Percentiles rank a stretch among this genome's conserved stretches.
These are phyloP conservation scores for Chlorops oryzae DNA, from an alignment of 1,140 invertebrate species.

Conservation along the genomic window DNA sequence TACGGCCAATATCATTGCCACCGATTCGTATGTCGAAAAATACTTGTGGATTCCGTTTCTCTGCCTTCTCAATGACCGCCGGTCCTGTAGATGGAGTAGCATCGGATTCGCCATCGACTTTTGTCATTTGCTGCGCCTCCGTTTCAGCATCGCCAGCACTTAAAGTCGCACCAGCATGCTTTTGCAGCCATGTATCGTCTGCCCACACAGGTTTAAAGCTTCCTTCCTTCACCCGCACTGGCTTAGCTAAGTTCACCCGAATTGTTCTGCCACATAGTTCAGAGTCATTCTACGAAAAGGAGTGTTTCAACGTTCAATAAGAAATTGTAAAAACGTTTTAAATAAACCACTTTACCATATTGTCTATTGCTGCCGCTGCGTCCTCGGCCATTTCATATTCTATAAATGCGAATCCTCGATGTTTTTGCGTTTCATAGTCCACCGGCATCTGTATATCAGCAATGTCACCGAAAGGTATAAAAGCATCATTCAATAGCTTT, in stretches of 20 bases:
- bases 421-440: constrained; percentile 96
- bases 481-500: constrained; percentile 90
- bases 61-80: constrained; percentile 50
- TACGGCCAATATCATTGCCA: constrained; percentile 73
- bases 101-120: background rate
- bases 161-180: constrained; percentile 84
- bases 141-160: constrained; percentile 53
- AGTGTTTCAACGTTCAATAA: constrained; percentile 1
- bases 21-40: constrained; percentile 87
- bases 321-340: background rate
- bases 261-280: constrained; percentile 97
- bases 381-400: constrained; percentile 95
- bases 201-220: constrained; percentile 93
- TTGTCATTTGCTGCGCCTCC: constrained; percentile 30
- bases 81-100: constrained; percentile 30
- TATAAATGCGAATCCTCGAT: constrained; percentile 96
- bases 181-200: constrained; percentile 93
- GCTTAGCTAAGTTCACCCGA: constrained; percentile 94
- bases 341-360: constrained; percentile 73
- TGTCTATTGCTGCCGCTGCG: constrained; percentile 96
- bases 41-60: constrained; percentile 82
- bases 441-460: constrained; percentile 95
- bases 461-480: constrained; percentile 97
- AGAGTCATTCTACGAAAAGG: constrained; percentile 81
- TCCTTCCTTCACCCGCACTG: constrained; percentile 91